Conservation (phyloP, 2,888 invertebrate species). For the Apodemia mormo region DNA sequence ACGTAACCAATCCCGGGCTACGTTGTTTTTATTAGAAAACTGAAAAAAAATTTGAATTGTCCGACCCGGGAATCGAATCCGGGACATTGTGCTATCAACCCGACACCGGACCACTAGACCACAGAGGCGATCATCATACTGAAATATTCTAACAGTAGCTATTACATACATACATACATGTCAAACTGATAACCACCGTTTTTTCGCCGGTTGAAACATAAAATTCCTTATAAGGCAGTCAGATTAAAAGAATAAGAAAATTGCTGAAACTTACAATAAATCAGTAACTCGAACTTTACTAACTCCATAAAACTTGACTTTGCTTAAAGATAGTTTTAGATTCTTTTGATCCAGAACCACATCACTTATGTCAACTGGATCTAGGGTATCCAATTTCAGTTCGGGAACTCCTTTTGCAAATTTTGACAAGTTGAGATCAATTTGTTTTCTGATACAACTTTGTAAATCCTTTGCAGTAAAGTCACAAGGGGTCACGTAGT, state of each 20-base stretch:
- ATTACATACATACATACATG: background rate
- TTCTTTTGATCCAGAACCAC: slow-evolving; percentile 65
- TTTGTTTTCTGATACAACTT: slow-evolving; percentile 58
- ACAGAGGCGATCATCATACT: no score
- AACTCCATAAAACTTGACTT: slow-evolving; percentile 61
- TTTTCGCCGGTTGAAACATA: no score
- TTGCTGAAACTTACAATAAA: slow-evolving; percentile 54
- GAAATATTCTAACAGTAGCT: no score
- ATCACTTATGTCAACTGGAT: slow-evolving; percentile 62
- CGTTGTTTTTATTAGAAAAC: no score
- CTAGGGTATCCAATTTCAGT: slow-evolving; percentile 60
- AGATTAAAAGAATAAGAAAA: background rate
- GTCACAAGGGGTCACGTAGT: slow-evolving; percentile 62
- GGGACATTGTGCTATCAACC: no score
- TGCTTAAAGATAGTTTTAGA: slow-evolving; percentile 55
- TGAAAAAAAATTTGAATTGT: no score
- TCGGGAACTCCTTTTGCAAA: slow-evolving; percentile 68
- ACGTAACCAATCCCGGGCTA: no score
- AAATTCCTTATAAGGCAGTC: no score
- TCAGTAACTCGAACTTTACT: slow-evolving; percentile 51
- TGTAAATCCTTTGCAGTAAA: slow-evolving; percentile 45
- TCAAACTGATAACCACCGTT: background rate
- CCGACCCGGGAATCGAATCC: no score
- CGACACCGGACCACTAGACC: background rate
- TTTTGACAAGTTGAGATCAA: slow-evolving; percentile 49